Evolutionary conservation across 2,113 vertebrate species (phyloP).

Genomic region (Alaudala cheleensis): DNA sequence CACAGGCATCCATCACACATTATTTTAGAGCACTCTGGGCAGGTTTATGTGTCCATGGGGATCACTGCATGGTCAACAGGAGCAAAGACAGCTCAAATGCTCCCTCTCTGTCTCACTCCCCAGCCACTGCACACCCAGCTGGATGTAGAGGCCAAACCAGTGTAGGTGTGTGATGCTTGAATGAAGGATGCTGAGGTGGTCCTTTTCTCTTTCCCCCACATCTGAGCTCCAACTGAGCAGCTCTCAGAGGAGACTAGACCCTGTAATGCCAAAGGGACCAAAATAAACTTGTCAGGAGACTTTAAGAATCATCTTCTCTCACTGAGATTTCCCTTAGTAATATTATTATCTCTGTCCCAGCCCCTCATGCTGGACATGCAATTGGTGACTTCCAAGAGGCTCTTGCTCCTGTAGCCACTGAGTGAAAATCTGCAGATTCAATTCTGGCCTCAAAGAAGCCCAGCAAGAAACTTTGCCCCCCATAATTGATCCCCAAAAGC

Average conservation of each 20-base stretch:
- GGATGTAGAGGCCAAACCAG: neutral
- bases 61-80: neutral
- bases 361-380: fast-evolving
- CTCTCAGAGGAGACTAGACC: neutral
- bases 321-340: neutral
- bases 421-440: neutral
- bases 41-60: neutral
- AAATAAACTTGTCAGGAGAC: neutral
- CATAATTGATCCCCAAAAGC: neutral
- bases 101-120: neutral
- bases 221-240: neutral
- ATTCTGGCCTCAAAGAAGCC: neutral
- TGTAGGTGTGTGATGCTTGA: neutral
- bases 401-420: neutral
- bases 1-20: neutral
- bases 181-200: neutral
- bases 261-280: neutral
- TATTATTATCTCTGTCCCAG: neutral
- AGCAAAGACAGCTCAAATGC: neutral
- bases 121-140: neutral
- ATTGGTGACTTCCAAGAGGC: neutral
- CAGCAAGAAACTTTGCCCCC: neutral
- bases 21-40: neutral
- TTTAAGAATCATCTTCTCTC: neutral
- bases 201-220: neutral